Base-by-base conservation (phyloP, 2,888 invertebrate genomes). In the Athalia rosae region DNA sequence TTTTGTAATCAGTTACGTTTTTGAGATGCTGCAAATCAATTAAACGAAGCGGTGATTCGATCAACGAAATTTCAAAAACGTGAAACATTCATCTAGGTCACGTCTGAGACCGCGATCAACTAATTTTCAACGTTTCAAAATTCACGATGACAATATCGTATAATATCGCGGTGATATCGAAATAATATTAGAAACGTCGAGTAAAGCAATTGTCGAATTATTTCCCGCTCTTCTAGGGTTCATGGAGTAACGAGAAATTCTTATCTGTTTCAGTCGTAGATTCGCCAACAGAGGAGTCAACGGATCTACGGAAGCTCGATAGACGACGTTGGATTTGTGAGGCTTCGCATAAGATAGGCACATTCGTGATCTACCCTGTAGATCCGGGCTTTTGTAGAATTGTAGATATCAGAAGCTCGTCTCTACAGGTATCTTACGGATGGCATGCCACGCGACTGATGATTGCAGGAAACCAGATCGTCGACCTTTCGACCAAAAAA, bases 351-450 rank as follows among this genome's bases (percentile, higher is more conserved):
- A 88, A 87, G 86, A 90, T 89, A 87, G 94, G 95, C 95, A 94
- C 96, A 96, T 96, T 96, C 97, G 97, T 97, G 97, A 97, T 96
- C 97, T 97, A 98, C 97, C 97, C 97, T 98, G 97, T 98, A 97
- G 97, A 97, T 97, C 97, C 97, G 97, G 97, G 97, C 97, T 97
- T 97, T 97, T 97, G 97, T 97, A 96, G 96, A 93, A 90, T 88
- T 91, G 90, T 91, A 90, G 91, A 92, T 91, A 94, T 97, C 97
- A 97, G 97, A 97, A 97, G 97, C 97, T 98, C 97, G 97, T 97
- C 97, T 97, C 97, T 97, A 97, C 97, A 97, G 97, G 97, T 97
- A 97, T 97, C 97, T 97, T 97, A 97, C 97, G 97, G 97, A 96
- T 95, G 95, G 94, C 94, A 95, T 95, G 94, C 94, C 94, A 93